Conservation (phyloP, 2,888 invertebrate genomes). For the Tachina grossa region DNA sequence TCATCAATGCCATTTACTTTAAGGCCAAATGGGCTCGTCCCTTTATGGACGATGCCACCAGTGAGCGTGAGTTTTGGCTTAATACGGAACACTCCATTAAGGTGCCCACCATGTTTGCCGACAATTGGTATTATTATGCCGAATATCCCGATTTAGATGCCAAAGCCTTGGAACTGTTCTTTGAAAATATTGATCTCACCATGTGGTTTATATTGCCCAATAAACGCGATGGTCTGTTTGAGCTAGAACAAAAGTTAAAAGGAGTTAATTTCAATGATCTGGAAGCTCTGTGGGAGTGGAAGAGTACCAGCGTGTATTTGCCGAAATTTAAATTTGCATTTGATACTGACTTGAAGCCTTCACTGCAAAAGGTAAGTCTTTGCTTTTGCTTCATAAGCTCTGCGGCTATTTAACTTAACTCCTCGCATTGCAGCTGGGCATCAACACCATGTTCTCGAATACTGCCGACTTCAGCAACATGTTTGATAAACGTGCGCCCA, state of each 20-base stretch:
- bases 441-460: conserved; percentile 86
- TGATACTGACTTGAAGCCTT: conserved; percentile 85
- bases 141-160: conserved; percentile 84
- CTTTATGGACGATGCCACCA: conserved; percentile 86
- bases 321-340: conserved; percentile 94
- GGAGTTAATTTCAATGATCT: conserved; percentile 85
- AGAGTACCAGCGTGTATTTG: conserved; percentile 86
- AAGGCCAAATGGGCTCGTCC: conserved; percentile 90
- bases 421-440: conserved; percentile 85
- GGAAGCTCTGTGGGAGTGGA: conserved; percentile 83
- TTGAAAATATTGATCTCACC: conserved; percentile 87
- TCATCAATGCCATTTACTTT: conserved; percentile 94
- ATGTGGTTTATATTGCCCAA: conserved; percentile 91
- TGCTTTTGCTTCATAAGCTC: not conserved
- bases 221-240: conserved; percentile 86
- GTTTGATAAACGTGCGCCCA: conserved; percentile 84
- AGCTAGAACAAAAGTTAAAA: conserved; percentile 86
- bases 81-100: conserved; percentile 83
- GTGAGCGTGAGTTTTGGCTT: conserved; percentile 87
- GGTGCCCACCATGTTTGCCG: conserved; percentile 89
- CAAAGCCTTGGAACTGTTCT: conserved; percentile 88
- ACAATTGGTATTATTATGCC: conserved; percentile 84
- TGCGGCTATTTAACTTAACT: not conserved
- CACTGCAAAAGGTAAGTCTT: conserved; percentile 86
- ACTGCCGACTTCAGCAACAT: conserved; percentile 88